Conservation (phyloP, 2,888 invertebrate genomes). For the Oscheius sp. region DNA sequence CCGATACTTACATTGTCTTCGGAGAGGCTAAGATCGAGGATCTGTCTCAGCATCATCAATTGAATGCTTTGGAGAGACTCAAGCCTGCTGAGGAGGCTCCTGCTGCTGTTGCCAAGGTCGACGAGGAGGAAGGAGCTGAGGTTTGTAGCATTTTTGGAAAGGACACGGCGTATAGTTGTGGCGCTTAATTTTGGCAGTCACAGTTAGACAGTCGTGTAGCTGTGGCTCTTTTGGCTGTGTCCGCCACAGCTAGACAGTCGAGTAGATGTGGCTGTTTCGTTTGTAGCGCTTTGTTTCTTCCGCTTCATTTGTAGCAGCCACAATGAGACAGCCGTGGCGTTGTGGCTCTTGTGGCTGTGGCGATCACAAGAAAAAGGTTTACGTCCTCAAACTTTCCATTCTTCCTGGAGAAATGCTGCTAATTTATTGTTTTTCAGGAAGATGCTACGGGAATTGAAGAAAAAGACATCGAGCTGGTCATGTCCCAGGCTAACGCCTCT, state of each 20-base stretch:
- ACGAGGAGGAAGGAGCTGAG: slow-evolving; percentile 77
- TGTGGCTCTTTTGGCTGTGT: no score
- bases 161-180: neutral
- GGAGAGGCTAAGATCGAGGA: slow-evolving; percentile 99
- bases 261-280: neutral
- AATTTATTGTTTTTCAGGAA: slow-evolving; percentile 71
- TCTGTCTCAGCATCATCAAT: slow-evolving; percentile 92
- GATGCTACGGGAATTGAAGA: slow-evolving; percentile 96
- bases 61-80: slow-evolving; percentile 96
- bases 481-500: slow-evolving; percentile 94
- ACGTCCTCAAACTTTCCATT: neutral
- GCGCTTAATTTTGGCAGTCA: no score
- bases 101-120: slow-evolving; percentile 64
- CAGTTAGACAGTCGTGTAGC: no score
- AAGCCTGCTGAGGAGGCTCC: slow-evolving; percentile 83
- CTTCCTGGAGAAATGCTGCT: neutral
- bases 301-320: no score
- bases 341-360: no score
- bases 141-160: slow-evolving; percentile 71
- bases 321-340: no score
- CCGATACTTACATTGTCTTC: slow-evolving; percentile 98
- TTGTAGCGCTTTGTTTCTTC: no score
- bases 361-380: no score
- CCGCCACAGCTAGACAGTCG: no score
- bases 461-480: slow-evolving; percentile 97